Conservation (phyloP, 2,113 vertebrate genomes). For the Cynoglossus semilaevis region DNA sequence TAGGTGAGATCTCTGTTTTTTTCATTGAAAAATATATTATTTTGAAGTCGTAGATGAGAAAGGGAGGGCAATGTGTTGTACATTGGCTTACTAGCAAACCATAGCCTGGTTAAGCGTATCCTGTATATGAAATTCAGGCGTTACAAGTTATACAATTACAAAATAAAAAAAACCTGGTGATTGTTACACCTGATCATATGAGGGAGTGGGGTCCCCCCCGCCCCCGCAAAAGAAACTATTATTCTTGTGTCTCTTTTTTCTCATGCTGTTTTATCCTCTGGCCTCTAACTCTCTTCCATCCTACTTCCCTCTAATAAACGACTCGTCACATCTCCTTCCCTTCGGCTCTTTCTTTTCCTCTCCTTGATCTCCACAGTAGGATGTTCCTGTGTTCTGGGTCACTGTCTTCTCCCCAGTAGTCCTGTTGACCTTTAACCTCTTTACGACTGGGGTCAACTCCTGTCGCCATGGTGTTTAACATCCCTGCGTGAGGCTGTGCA, state of each 20-base stretch:
- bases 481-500: slow-evolving; percentile 38
- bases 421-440: slow-evolving; percentile 63
- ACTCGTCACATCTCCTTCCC: slow-evolving; percentile 32
- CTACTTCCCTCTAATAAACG: neutral
- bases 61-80: too few relatives aligned
- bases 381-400: slow-evolving; percentile 62
- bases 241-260: neutral
- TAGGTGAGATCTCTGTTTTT: too few relatives aligned
- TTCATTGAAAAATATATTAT: too few relatives aligned
- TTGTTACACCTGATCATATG: too few relatives aligned
- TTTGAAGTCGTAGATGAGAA: too few relatives aligned
- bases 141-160: too few relatives aligned
- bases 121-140: too few relatives aligned
- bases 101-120: too few relatives aligned
- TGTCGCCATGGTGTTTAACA: slow-evolving; percentile 58
- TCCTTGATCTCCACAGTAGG: slow-evolving; percentile 36
- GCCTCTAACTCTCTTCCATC: neutral
- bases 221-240: too few relatives aligned
- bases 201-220: too few relatives aligned
- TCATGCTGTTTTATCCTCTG: slow-evolving; percentile 10
- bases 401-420: slow-evolving; percentile 39
- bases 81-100: too few relatives aligned
- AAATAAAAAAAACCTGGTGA: too few relatives aligned
- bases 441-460: slow-evolving; percentile 63
- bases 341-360: slow-evolving; percentile 11